Evolutionary conservation across 2,888 invertebrate genomes (phyloP).

Genomic region (Chaetogeoica ovagalla): DNA sequence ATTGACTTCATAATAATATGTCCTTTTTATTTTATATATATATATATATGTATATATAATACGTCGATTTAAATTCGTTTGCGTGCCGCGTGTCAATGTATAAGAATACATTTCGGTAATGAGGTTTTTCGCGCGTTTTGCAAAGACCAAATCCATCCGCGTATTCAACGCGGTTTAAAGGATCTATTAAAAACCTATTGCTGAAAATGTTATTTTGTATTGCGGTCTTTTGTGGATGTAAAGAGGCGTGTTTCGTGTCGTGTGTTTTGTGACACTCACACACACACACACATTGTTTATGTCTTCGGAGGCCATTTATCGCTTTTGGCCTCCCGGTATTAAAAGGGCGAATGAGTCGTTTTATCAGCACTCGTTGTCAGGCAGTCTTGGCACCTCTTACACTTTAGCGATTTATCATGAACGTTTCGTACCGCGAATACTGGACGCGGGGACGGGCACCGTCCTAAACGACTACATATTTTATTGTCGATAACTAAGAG

Average conservation of each 20-base stretch:
- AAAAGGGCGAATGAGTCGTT: constrained; percentile 46
- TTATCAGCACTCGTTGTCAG: constrained; percentile 44
- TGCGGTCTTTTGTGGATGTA: constrained; percentile 8
- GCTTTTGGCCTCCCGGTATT: constrained; percentile 36
- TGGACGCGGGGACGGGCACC: background rate
- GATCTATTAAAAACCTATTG: constrained; percentile 37
- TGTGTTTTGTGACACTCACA: background rate
- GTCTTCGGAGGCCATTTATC: constrained; percentile 40
- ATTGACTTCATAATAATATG: too few species aligned
- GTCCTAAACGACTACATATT: background rate
- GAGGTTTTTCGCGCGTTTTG: background rate
- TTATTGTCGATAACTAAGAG: constrained; percentile 11
- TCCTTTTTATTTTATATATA: background rate
- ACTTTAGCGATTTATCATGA: constrained; percentile 40
- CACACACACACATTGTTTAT: constrained; percentile 32
- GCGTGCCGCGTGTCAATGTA: too few species aligned
- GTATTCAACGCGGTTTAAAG: background rate
- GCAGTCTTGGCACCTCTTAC: constrained; percentile 37
- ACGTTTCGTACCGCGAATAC: background rate
- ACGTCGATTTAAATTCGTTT: too few species aligned
- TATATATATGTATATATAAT: background rate
- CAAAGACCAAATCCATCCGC: background rate
- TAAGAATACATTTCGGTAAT: too few species aligned
- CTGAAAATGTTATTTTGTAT: constrained; percentile 21
- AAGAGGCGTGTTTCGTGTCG: constrained; percentile 27